phyloP scores from a whole-genome alignment of 2,888 invertebrate genomes.

The Sarcophaga caerulescens region DNA sequence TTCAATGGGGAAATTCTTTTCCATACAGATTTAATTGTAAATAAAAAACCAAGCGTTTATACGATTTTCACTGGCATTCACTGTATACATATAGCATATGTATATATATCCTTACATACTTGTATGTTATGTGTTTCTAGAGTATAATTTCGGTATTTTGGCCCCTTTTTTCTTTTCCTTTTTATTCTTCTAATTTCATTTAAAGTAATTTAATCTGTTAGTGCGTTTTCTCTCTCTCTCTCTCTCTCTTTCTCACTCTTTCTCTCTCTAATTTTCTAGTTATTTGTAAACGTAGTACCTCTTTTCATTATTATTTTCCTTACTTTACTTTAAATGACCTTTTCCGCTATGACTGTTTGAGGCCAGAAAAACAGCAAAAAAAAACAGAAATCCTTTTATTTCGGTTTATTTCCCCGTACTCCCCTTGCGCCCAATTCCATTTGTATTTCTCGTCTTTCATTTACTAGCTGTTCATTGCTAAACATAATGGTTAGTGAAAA shows the following conservation, averaged over 20 bases:
- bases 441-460: slow-evolving; percentile 51
- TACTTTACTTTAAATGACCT: slow-evolving; percentile 40
- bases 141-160: no score
- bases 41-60: no score
- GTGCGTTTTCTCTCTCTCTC: not conserved
- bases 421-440: not conserved
- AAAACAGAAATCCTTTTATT: slow-evolving; percentile 31
- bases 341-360: slow-evolving; percentile 39
- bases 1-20: no score
- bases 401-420: slow-evolving; percentile 2
- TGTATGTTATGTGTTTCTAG: not conserved
- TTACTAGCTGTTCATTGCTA: slow-evolving; percentile 27
- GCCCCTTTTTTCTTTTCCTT: no score
- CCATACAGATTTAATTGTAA: no score
- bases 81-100: no score
- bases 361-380: not conserved
- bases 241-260: not conserved
- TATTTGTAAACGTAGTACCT: slow-evolving; percentile 33
- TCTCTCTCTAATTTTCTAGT: slow-evolving; percentile 20
- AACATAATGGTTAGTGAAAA: slow-evolving; percentile 27
- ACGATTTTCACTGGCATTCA: no score
- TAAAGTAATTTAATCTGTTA: slow-evolving; percentile 52
- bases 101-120: not conserved
- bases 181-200: slow-evolving; percentile 49
- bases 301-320: not conserved